These are phyloP conservation scores for Ptychoptera contaminata DNA, from an alignment of 2,888 invertebrate species.

Conservation along the genomic window DNA sequence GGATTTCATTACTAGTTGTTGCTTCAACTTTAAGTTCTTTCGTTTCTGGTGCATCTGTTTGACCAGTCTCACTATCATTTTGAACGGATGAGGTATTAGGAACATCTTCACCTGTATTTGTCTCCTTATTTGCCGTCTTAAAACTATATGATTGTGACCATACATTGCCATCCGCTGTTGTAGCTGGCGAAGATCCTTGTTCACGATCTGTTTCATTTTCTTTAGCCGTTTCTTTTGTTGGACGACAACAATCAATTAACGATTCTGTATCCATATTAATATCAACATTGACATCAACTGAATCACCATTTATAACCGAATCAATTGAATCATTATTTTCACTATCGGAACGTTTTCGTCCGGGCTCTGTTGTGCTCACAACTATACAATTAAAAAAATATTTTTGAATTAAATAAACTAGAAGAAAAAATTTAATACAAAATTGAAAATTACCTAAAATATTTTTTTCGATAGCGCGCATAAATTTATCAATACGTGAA, in stretches of 20 bases:
- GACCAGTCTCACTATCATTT: neutral
- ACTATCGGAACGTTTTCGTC: constrained; percentile 41
- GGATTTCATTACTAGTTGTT: too few relatives aligned
- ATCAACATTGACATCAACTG: constrained; percentile 34
- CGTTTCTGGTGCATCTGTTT: constrained; percentile 10
- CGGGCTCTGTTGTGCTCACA: constrained; percentile 59
- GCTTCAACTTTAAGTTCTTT: constrained; percentile 15
- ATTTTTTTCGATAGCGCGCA: constrained; percentile 93
- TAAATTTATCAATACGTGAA: constrained; percentile 88
- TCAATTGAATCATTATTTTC: constrained; percentile 49
- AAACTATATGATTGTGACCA: constrained; percentile 12
- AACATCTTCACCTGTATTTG: constrained; percentile 17
- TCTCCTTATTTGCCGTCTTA: constrained; percentile 1
- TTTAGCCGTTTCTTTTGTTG: too few relatives aligned
- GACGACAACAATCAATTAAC: constrained; percentile 8
- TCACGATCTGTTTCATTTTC: constrained; percentile 18
- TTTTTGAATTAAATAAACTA: neutral
- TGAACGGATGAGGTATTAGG: constrained; percentile 8
- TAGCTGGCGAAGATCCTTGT: constrained; percentile 24
- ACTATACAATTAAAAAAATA: constrained; percentile 30
- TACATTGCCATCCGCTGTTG: constrained; percentile 29
- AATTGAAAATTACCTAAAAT: constrained; percentile 38
- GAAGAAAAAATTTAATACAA: neutral
- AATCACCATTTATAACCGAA: constrained; percentile 32
- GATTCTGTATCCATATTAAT: constrained; percentile 39